Conservation (phyloP, 2,888 invertebrate species). For the Hemithea aestivaria region DNA sequence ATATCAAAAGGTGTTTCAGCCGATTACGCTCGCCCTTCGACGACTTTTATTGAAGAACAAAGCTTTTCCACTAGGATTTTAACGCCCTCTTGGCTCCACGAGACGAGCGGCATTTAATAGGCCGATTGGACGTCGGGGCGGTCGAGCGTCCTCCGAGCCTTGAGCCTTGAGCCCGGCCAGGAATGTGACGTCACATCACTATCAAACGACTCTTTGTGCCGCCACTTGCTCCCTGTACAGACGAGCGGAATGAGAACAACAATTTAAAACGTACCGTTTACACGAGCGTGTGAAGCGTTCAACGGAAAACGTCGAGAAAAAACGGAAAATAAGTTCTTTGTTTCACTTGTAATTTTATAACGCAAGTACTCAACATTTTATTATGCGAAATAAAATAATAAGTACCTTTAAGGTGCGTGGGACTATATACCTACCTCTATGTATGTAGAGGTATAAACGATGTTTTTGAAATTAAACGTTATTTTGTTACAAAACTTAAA, state of each 20-base stretch:
- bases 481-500: too few relatives aligned
- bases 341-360: too few relatives aligned
- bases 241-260: slow-evolving; percentile 50
- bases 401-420: too few relatives aligned
- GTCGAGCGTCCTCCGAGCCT: not conserved
- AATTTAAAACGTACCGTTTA: slow-evolving; percentile 56
- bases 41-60: slow-evolving; percentile 18
- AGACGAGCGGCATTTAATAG: slow-evolving; percentile 17
- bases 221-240: slow-evolving; percentile 7
- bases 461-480: too few relatives aligned
- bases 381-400: too few relatives aligned
- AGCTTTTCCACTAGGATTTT: slow-evolving; percentile 16
- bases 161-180: slow-evolving; percentile 1
- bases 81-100: slow-evolving; percentile 16
- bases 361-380: too few relatives aligned
- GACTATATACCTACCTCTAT: too few relatives aligned
- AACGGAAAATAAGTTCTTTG: too few relatives aligned
- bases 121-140: slow-evolving; percentile 10
- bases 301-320: too few relatives aligned
- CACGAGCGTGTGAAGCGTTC: slow-evolving; percentile 47
- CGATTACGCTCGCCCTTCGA: slow-evolving; percentile 9
- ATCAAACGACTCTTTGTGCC: slow-evolving; percentile 31
- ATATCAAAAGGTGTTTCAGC: slow-evolving; percentile 8
- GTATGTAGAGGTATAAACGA: too few relatives aligned
- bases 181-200: slow-evolving; percentile 3